Conservation (phyloP, 1,140 invertebrate genomes). For the Drosophila kikkawai region DNA sequence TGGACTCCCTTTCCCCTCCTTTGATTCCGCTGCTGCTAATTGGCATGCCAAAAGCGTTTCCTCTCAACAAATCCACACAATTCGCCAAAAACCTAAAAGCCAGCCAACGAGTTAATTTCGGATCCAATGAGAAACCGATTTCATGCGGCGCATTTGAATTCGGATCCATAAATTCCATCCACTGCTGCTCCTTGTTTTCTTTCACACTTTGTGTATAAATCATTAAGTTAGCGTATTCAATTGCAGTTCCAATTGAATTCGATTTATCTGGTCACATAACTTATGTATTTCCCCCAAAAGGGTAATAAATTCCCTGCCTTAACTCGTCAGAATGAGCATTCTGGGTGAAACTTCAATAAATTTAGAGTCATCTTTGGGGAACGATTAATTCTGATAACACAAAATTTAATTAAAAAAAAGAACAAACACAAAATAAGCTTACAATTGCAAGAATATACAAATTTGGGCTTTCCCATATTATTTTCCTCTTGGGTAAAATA, state of each 20-base stretch:
- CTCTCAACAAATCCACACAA: slow-evolving; percentile 19
- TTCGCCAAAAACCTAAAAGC: slow-evolving; percentile 38
- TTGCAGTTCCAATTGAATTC: slow-evolving; percentile 69
- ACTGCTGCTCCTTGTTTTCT: not conserved
- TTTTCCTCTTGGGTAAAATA: too few relatives aligned
- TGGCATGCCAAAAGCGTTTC: slow-evolving; percentile 71
- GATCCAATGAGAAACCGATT: slow-evolving; percentile 35
- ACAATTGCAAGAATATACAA: too few relatives aligned
- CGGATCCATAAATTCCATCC: slow-evolving; percentile 53
- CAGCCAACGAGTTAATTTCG: slow-evolving; percentile 18
- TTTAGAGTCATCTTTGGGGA: not conserved
- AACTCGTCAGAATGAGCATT: slow-evolving; percentile 32
- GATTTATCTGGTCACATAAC: slow-evolving; percentile 67
- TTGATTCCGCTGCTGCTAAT: slow-evolving; percentile 58
- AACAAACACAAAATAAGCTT: too few relatives aligned
- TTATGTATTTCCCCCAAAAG: slow-evolving; percentile 46
- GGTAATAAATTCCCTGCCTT: slow-evolving; percentile 37
- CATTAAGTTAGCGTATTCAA: slow-evolving; percentile 50
- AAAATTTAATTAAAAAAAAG: not conserved
- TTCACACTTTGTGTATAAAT: slow-evolving; percentile 49
- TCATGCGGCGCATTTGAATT: slow-evolving; percentile 55
- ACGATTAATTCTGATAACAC: not conserved
- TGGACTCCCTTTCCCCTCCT: not conserved
- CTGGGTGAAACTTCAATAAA: not conserved
- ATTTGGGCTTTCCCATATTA: too few relatives aligned